Base-by-base conservation (phyloP, 2,113 vertebrate genomes). In the Heterochromis multidens region DNA sequence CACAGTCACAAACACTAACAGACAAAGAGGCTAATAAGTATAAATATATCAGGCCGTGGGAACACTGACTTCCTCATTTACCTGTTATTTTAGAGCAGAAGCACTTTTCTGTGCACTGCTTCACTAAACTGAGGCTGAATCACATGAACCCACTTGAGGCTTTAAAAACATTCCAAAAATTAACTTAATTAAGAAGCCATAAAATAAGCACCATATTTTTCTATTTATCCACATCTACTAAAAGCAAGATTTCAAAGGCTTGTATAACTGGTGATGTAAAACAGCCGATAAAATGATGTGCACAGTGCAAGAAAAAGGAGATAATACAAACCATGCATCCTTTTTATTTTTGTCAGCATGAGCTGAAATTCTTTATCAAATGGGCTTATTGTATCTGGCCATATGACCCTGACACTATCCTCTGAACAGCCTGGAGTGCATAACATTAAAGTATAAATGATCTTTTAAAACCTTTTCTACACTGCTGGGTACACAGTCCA, bases 21-120 rank as follows among this genome's bases (percentile, higher is more conserved):
- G 14, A 57, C 78, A 14, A 17, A 7, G 29, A 77, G 2, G 82
- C 27, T 37, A 57, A 78, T 13, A 23, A 11, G 16, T 82, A 84
- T 72, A 80, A 58, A 81, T 85, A 84, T 74, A 62, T 46, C 40
- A 77, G 70, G 23, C 52, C 16, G 19, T 89, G 88, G 21, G 84
- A 93, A 83, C 8, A 0, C 1, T 14, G 4, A 77, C 88, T 84
- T 89, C 54, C 57, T 90, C 6, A 19, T 56, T 84, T 35, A 83
- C 7, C 31, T 62, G 13, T 79, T 74, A 61, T 29, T 85, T 83
- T n/a, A 46, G 9, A 33, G 10, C 4, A 2, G n/a, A 59, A 10
- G 2, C 23, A 11, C 3, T 14, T 5, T 60, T 63, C 37, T 58
- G 6, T 57, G 61, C 11, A 11, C 14, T 33, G 7, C 43, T 74